Percentiles rank a stretch among this genome's conserved stretches.
Evolutionary conservation across 2,888 invertebrate genomes (phyloP).

Genomic region (Meteorus colon): DNA sequence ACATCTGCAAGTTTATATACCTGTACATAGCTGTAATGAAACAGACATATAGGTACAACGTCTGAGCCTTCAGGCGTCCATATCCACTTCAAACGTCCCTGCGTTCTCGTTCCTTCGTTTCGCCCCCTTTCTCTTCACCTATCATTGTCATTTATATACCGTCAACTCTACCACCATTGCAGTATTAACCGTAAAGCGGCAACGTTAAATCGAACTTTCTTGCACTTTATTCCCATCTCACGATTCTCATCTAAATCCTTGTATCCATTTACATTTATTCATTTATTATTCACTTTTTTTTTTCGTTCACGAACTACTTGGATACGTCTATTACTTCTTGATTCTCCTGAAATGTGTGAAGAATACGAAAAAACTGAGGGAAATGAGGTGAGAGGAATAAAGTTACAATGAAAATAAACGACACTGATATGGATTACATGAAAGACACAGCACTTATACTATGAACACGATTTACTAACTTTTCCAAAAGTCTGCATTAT

Average conservation of each 20-base stretch:
- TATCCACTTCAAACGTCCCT: constrained; percentile 17
- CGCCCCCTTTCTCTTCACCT: constrained; percentile 26
- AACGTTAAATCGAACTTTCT: constrained; percentile 31
- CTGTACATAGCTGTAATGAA: neutral
- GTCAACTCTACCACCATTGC: constrained; percentile 37
- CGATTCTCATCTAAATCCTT: constrained; percentile 15
- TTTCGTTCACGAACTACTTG: constrained; percentile 16
- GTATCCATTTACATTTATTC: constrained; percentile 21
- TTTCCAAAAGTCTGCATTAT: constrained; percentile 47
- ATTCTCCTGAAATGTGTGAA: neutral
- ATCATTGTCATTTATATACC: constrained; percentile 24
- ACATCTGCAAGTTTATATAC: constrained; percentile 22
- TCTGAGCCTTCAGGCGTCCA: constrained; percentile 35
- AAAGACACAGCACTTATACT: constrained; percentile 45
- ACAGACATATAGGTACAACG: neutral
- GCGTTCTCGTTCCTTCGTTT: constrained; percentile 29
- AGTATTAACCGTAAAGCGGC: neutral
- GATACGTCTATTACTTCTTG: neutral
- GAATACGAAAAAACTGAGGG: constrained; percentile 17
- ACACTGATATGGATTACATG: constrained; percentile 31
- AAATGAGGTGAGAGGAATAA: neutral
- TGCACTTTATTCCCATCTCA: constrained; percentile 20
- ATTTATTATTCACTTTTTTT: neutral
- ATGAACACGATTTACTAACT: constrained; percentile 55
- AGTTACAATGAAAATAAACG: constrained; percentile 34